phyloP scores from a whole-genome alignment of 2,797 vertebrate species.

The Petrocephalus sullivani region DNA sequence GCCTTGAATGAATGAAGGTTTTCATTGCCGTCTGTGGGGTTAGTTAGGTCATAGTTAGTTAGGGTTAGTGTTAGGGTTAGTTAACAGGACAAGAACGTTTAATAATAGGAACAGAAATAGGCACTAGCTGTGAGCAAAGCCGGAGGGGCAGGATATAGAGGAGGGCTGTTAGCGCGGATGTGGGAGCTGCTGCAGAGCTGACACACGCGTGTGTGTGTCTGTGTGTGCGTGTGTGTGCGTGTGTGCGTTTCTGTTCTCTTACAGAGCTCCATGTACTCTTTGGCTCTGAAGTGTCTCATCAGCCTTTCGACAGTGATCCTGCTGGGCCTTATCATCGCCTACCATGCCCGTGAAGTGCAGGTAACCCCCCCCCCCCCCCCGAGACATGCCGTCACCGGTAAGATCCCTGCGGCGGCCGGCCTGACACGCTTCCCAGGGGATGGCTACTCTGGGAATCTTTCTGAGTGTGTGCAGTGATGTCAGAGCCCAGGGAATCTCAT shows the following conservation, averaged over 20 bases:
- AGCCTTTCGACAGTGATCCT: slow-evolving; percentile 94
- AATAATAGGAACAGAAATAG: neutral
- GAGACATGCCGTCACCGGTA: neutral
- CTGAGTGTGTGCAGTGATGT: neutral
- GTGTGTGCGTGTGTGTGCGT: slow-evolving; percentile 13
- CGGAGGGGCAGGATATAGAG: neutral
- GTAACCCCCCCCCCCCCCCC: slow-evolving; percentile 51
- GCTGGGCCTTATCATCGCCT: slow-evolving; percentile 93
- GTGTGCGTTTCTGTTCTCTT: slow-evolving; percentile 29
- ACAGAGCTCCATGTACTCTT: slow-evolving; percentile 90
- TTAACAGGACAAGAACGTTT: neutral
- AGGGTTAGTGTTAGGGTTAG: neutral
- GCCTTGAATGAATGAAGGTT: neutral
- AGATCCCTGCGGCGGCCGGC: neutral
- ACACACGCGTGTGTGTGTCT: neutral
- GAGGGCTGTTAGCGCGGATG: neutral
- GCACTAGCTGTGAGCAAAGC: neutral
- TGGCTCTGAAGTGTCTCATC: slow-evolving; percentile 97
- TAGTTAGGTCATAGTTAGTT: neutral
- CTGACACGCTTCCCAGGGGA: neutral
- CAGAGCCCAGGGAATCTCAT: neutral
- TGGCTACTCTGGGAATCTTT: neutral
- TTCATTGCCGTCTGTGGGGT: neutral
- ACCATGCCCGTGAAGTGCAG: slow-evolving; percentile 95
- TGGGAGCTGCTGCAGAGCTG: neutral